Conservation (phyloP, 2,113 vertebrate species). For the Carettochelys insculpta region DNA sequence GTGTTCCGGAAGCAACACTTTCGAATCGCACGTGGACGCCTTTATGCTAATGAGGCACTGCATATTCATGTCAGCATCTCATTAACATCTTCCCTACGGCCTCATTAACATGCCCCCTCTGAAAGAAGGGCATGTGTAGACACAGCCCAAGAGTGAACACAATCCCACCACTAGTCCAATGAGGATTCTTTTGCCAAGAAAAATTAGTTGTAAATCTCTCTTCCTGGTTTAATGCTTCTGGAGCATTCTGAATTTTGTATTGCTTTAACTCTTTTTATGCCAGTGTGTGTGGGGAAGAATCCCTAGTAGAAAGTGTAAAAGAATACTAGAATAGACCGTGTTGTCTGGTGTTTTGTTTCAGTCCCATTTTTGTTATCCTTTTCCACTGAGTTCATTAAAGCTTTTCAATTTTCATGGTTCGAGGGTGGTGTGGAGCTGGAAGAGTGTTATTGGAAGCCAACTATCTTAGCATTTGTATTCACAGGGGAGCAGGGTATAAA, state of each 20-base stretch:
- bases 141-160: slow-evolving; percentile 73
- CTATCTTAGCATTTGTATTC: background rate
- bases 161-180: slow-evolving; percentile 72
- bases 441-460: background rate
- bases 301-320: slow-evolving; percentile 34
- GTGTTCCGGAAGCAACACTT: too few species aligned
- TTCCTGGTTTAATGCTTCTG: slow-evolving; percentile 65
- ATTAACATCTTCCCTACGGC: too few species aligned
- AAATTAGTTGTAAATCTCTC: slow-evolving; percentile 75
- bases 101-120: too few species aligned
- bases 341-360: slow-evolving; percentile 62
- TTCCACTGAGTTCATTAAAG: slow-evolving; percentile 47
- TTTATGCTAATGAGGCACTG: too few species aligned
- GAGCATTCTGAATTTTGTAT: slow-evolving; percentile 50
- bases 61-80: too few species aligned
- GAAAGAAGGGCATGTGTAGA: too few species aligned
- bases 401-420: background rate
- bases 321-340: slow-evolving; percentile 33
- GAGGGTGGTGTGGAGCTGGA: background rate
- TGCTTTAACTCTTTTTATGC: slow-evolving; percentile 65
- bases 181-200: slow-evolving; percentile 74
- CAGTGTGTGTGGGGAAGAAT: background rate
- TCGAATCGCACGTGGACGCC: too few species aligned
- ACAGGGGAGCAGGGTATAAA: background rate
- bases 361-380: background rate